These are phyloP conservation scores for Heterotis niloticus DNA, from an alignment of 2,113 vertebrate genomes.

Conservation along the genomic window DNA sequence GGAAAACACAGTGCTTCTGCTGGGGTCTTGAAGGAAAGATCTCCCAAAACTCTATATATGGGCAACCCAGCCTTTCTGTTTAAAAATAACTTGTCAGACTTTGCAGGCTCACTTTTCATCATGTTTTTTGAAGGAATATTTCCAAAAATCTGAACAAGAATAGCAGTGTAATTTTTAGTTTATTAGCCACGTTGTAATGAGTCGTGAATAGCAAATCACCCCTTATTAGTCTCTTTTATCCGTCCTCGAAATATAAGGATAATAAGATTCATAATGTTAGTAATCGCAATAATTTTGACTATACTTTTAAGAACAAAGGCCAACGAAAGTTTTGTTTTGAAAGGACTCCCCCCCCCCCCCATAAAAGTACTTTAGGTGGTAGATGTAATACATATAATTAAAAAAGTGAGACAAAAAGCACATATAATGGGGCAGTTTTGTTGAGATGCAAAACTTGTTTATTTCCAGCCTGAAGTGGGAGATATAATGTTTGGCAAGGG, in stretches of 20 bases:
- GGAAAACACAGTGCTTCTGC: no score
- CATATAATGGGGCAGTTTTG: conserved; percentile 27
- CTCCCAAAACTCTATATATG: no score
- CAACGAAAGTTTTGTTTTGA: conserved; percentile 1
- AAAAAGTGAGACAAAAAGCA: conserved; percentile 20
- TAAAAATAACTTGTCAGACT: no score
- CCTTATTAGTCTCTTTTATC: neutral
- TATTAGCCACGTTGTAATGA: neutral
- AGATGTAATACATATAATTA: conserved; percentile 25
- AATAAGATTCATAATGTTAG: conserved; percentile 20
- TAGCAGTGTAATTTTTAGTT: neutral
- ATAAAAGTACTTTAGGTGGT: conserved; percentile 26
- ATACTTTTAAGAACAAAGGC: conserved; percentile 21
- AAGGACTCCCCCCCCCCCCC: neutral
- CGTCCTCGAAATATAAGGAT: conserved; percentile 38
- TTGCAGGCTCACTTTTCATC: no score
- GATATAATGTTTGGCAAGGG: conserved; percentile 35
- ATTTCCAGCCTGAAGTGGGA: conserved; percentile 40
- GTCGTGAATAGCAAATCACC: neutral
- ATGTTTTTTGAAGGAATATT: no score
- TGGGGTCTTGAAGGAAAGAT: no score
- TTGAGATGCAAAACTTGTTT: conserved; percentile 47
- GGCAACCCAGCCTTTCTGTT: no score
- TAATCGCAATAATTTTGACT: conserved; percentile 35
- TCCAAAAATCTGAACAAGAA: no score